phyloP scores from a whole-genome alignment of 2,113 vertebrate genomes.

The Grantiella picta region DNA sequence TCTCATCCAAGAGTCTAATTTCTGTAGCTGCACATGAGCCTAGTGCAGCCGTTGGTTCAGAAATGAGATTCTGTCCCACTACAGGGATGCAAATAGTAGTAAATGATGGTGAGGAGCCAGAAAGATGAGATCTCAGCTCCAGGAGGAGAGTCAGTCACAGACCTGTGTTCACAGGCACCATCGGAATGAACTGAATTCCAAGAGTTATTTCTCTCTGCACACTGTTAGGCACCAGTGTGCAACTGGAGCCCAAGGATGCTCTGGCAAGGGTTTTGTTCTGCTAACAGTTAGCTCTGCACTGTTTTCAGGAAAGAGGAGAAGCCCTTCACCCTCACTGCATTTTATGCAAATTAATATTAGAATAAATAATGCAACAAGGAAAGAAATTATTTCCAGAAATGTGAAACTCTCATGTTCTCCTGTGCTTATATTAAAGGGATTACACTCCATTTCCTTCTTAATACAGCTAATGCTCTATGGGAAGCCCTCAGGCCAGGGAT shows the following conservation, averaged over 20 bases:
- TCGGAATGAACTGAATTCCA: not conserved
- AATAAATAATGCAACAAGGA: constrained; percentile 28
- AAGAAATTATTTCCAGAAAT: constrained; percentile 68
- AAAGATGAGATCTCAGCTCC: not conserved
- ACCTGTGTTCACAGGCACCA: not conserved
- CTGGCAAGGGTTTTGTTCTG: not conserved
- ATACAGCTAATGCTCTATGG: constrained; percentile 74
- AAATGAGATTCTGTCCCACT: not conserved
- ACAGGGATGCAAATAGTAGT: not conserved
- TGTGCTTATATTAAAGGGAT: constrained; percentile 78
- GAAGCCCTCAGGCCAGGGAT: constrained; percentile 78
- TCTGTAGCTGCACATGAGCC: not conserved
- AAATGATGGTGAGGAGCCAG: not conserved
- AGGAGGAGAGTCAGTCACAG: not conserved
- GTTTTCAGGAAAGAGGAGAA: not conserved
- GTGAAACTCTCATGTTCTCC: constrained; percentile 64
- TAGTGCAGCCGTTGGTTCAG: not conserved
- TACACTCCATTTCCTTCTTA: constrained; percentile 83
- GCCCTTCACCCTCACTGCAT: not conserved
- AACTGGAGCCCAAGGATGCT: not conserved
- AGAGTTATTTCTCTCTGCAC: not conserved
- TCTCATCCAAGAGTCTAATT: not conserved
- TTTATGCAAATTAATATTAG: constrained; percentile 46
- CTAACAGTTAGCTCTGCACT: not conserved
- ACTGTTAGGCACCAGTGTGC: not conserved